Conservation (phyloP, 1,140 invertebrate genomes). For the Brachionus asplanchnoidis region DNA sequence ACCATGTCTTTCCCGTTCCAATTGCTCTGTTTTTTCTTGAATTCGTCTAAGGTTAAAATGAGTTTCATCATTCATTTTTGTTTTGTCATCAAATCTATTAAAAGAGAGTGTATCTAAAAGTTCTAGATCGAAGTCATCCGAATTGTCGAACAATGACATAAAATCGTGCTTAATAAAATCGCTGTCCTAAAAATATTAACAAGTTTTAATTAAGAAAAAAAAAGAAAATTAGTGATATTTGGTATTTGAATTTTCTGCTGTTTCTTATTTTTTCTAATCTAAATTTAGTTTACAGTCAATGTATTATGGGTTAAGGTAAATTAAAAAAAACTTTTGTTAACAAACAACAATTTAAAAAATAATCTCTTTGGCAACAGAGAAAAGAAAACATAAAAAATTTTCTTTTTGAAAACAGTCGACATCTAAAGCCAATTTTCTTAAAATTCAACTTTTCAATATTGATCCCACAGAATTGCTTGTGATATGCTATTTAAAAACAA, state of each 20-base stretch:
- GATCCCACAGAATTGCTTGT: not conserved
- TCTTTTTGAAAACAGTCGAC: not conserved
- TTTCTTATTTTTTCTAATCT: not conserved
- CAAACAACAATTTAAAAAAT: not conserved
- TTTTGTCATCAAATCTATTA: not conserved
- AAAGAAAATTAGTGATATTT: not conserved
- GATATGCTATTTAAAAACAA: too few relatives aligned
- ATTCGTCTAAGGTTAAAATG: constrained; percentile 4
- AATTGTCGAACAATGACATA: constrained; percentile 23
- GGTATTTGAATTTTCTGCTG: not conserved
- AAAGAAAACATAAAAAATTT: not conserved
- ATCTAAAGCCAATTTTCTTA: not conserved
- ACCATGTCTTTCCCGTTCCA: constrained; percentile 16
- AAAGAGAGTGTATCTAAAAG: not conserved
- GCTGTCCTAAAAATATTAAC: not conserved
- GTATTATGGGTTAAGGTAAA: not conserved
- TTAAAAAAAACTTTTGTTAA: not conserved
- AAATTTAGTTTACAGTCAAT: constrained; percentile 6
- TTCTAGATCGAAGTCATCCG: constrained; percentile 18
- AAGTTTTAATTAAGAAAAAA: not conserved
- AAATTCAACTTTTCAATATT: not conserved
- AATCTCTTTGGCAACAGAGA: constrained; percentile 30
- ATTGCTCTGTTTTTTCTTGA: constrained; percentile 32
- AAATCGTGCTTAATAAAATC: constrained; percentile 35
- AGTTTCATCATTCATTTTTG: constrained; percentile 38